Evolutionary conservation across 2,797 vertebrate species (phyloP).

Genomic region (Tiaroga cobitis): DNA sequence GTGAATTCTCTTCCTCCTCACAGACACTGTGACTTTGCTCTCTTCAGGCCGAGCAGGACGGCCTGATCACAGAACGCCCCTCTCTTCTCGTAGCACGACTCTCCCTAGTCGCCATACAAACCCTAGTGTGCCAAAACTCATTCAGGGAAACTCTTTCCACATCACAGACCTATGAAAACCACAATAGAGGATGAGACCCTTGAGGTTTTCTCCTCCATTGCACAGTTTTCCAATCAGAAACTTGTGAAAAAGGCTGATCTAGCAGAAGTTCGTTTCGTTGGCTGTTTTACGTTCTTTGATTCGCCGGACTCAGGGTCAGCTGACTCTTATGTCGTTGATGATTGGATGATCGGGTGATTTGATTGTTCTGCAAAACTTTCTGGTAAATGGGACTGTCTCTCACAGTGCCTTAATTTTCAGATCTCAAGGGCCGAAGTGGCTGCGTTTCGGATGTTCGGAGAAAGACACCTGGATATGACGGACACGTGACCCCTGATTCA

Average conservation of each 20-base stretch:
- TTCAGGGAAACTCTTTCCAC: constrained; percentile 73
- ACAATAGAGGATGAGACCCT: background rate
- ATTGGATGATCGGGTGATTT: background rate
- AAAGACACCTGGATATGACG: constrained; percentile 5
- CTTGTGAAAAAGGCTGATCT: background rate
- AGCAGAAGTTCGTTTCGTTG: constrained; percentile 11
- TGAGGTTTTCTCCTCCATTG: background rate
- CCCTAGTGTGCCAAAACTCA: constrained; percentile 76
- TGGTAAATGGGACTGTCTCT: constrained; percentile 40
- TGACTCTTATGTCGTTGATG: constrained; percentile 1
- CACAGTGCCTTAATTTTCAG: constrained; percentile 62
- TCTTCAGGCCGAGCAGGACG: constrained; percentile 13
- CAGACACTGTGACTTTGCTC: constrained; percentile 59
- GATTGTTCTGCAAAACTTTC: constrained; percentile 54
- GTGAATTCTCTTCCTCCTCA: constrained; percentile 38
- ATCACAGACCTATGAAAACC: constrained; percentile 53
- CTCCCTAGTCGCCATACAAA: constrained; percentile 56
- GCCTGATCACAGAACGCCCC: background rate
- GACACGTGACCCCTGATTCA: constrained; percentile 13
- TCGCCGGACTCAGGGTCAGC: constrained; percentile 37
- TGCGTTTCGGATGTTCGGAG: background rate
- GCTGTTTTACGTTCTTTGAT: constrained; percentile 12
- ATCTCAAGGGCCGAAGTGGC: constrained; percentile 24
- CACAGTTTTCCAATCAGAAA: constrained; percentile 42
- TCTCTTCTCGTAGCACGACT: constrained; percentile 32